A percentile compares a stretch with the other conserved stretches of the same genome.
These are phyloP conservation scores for Rhea pennata DNA, from an alignment of 2,113 vertebrate species.

Conservation along the genomic window DNA sequence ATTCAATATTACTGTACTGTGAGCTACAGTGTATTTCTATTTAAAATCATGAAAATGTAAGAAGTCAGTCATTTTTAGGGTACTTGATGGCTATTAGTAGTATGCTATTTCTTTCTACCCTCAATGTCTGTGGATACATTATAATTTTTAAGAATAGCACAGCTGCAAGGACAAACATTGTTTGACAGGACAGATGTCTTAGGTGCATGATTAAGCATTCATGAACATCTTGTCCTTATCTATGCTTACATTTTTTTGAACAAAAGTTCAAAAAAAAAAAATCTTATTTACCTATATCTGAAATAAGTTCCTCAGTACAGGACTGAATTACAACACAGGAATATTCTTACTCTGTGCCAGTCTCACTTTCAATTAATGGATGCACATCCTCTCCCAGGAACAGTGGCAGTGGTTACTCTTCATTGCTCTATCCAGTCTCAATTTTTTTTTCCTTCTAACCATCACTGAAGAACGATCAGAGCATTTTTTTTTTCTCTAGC, in stretches of 20 bases:
- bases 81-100: neutral
- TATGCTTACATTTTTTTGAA: neutral
- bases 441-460: neutral
- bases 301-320: neutral
- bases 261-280: neutral
- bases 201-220: neutral
- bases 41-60: neutral
- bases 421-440: neutral
- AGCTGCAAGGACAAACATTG: neutral
- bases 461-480: neutral
- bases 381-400: neutral
- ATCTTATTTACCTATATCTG: neutral
- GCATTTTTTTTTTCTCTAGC: neutral
- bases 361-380: neutral
- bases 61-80: neutral
- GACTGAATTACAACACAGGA: neutral
- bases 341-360: neutral
- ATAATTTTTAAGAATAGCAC: neutral
- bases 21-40: no score
- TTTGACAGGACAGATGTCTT: neutral
- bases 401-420: neutral
- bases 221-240: neutral
- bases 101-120: neutral
- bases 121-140: neutral
- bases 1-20: neutral